A percentile compares a stretch with the other conserved stretches of the same genome.
Evolutionary conservation across 2,797 vertebrate genomes (phyloP).

Genomic region (Carcharodon carcharias): DNA sequence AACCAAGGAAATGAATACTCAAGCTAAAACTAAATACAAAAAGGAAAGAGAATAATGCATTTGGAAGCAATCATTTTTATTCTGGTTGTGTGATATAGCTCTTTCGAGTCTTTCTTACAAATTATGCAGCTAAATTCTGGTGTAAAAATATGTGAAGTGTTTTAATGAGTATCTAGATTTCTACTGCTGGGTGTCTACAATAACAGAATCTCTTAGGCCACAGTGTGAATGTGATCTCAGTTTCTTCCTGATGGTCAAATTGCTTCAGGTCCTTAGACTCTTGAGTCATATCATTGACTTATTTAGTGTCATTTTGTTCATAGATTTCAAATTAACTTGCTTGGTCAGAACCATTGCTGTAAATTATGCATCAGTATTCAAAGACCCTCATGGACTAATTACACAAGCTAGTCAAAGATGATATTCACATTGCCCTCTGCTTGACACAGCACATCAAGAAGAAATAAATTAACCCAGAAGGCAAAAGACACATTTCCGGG

Average conservation of each 20-base stretch:
- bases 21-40: not conserved
- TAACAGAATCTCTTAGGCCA: not conserved
- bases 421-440: not conserved
- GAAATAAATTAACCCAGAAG: not conserved
- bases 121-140: not conserved
- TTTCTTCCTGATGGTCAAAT: not conserved
- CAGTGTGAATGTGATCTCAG: not conserved
- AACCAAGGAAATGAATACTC: not conserved
- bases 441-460: not conserved
- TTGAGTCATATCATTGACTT: constrained; percentile 7
- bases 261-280: constrained; percentile 6
- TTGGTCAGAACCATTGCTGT: not conserved
- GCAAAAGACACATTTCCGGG: not conserved
- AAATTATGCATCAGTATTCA: not conserved
- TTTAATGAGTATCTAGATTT: not conserved
- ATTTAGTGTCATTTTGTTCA: constrained; percentile 12
- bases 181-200: not conserved
- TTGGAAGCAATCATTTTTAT: not conserved
- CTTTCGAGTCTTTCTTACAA: not conserved
- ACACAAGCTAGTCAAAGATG: not conserved
- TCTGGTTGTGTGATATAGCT: not conserved
- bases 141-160: not conserved
- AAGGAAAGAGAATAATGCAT: not conserved
- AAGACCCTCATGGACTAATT: not conserved
- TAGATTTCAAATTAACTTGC: not conserved